Evolutionary conservation across 1,140 invertebrate species (phyloP), one percentile per base, ranked within the genome.

Genomic region (Leucophenga varia): DNA sequence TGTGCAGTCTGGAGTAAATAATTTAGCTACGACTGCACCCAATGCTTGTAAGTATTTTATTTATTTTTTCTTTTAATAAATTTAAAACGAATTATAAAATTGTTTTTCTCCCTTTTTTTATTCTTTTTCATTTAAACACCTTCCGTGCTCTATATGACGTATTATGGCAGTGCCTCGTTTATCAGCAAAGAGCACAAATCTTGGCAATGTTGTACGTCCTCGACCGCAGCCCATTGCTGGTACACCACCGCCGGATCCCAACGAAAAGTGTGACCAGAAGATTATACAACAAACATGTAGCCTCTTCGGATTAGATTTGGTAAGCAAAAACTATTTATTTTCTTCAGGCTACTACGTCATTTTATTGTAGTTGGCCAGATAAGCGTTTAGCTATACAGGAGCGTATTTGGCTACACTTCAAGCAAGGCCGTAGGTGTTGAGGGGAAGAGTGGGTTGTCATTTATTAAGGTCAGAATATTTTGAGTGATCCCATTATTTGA

Each of bases 241-340:
- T 34, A 91, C 89, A 12, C 86, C 86, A 1, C 86, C 86, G 0
- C 85, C 85, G 0, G 85, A 87, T 74, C 82, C 82, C 2, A 81
- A 80, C 35, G 88, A 91, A 59, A 87, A 89, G 74, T 91, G 88
- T 73, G 89, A 92, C 74, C 82, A 86, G 20, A 91, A 91, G 77
- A 87, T 90, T 60, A 89, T 93, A 56, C 89, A 90, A 59, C 88
- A 93, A 64, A 95, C 91, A 25, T 95, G 91, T 72, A 89, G 86
- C 22, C 79, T 95, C 3, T 93, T 93, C 68, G 92, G 92, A 3
- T 79, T 95, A 18, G 91, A 95, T 79, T 79, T 93, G 77, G 89
- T 90, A 76, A 82, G 77, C 78, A 40, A 7, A 38, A 16, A n/a
- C n/a, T n/a, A n/a, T n/a, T n/a, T n/a, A n/a, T n/a, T n/a, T n/a